These are phyloP conservation scores for Nysson spinosus DNA, from an alignment of 2,888 invertebrate genomes.

Conservation along the genomic window DNA sequence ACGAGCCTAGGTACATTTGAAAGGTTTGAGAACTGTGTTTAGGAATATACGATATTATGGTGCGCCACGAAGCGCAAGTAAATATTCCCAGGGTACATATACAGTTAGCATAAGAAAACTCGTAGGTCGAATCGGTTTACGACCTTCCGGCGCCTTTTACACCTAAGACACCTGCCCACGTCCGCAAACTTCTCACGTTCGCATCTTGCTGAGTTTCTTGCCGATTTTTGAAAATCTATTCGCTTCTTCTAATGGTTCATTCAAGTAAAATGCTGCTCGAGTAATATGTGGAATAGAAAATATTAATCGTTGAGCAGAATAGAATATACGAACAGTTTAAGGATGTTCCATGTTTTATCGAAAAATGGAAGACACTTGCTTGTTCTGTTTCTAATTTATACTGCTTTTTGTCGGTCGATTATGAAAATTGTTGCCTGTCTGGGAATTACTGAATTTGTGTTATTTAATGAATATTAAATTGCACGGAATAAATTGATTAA, in stretches of 20 bases:
- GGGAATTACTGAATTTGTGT: too few species aligned
- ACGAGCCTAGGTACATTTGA: conserved; percentile 3
- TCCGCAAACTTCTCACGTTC: neutral
- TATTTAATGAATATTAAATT: too few species aligned
- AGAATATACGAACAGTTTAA: too few species aligned
- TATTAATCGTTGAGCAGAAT: too few species aligned
- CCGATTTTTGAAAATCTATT: conserved; percentile 21
- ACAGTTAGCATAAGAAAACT: conserved; percentile 15
- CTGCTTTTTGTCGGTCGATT: too few species aligned
- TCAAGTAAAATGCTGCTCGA: conserved; percentile 15
- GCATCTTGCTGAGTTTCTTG: too few species aligned
- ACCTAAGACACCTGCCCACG: conserved; percentile 42
- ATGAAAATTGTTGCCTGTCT: too few species aligned
- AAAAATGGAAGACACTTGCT: too few species aligned
- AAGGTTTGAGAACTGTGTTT: neutral
- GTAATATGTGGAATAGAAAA: neutral
- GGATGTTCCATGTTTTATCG: too few species aligned
- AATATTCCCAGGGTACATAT: conserved; percentile 21
- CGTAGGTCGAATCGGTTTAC: conserved; percentile 46
- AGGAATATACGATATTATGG: conserved; percentile 11
- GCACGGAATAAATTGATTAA: too few species aligned
- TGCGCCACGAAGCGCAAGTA: neutral
- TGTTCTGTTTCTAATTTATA: too few species aligned
- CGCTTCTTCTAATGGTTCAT: conserved; percentile 20
- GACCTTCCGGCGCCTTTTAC: conserved; percentile 52